Percentiles rank a stretch among this genome's conserved stretches.
phyloP scores from a whole-genome alignment of 2,797 vertebrate species.

The Geotrypetes seraphini region DNA sequence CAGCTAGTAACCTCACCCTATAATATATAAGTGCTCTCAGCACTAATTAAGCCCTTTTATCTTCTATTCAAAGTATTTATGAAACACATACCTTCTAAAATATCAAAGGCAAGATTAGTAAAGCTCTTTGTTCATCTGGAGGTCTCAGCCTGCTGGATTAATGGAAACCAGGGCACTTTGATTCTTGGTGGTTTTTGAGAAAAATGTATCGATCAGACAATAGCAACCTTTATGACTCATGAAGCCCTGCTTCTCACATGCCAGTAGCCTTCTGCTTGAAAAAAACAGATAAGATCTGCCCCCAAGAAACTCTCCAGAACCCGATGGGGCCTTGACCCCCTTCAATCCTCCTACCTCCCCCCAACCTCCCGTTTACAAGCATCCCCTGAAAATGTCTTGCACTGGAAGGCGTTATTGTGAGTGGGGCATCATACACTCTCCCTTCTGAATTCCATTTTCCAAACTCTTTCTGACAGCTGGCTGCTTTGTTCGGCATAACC shows the following conservation, averaged over 20 bases:
- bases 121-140: slow-evolving; percentile 31
- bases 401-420: too few species aligned
- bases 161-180: slow-evolving; percentile 9
- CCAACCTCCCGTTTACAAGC: too few species aligned
- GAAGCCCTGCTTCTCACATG: neutral
- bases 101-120: slow-evolving; percentile 44
- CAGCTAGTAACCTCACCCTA: neutral
- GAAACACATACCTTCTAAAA: slow-evolving; percentile 44
- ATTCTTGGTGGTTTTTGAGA: slow-evolving; percentile 12
- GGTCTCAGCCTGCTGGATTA: slow-evolving; percentile 30
- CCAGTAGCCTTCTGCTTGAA: too few species aligned
- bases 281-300: too few species aligned
- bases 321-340: too few species aligned
- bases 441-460: slow-evolving; percentile 46
- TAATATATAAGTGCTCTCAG: slow-evolving; percentile 9
- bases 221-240: slow-evolving; percentile 9
- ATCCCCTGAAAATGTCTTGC: too few species aligned
- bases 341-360: too few species aligned
- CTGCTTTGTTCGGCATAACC: slow-evolving; percentile 52
- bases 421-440: slow-evolving; percentile 9
- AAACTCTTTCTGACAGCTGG: slow-evolving; percentile 52
- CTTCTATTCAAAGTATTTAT: slow-evolving; percentile 24
- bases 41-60: slow-evolving; percentile 28
- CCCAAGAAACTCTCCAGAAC: too few species aligned
- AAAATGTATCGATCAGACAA: neutral